Evolutionary conservation across 2,797 vertebrate species (phyloP).

Genomic region (Octomys mimax): DNA sequence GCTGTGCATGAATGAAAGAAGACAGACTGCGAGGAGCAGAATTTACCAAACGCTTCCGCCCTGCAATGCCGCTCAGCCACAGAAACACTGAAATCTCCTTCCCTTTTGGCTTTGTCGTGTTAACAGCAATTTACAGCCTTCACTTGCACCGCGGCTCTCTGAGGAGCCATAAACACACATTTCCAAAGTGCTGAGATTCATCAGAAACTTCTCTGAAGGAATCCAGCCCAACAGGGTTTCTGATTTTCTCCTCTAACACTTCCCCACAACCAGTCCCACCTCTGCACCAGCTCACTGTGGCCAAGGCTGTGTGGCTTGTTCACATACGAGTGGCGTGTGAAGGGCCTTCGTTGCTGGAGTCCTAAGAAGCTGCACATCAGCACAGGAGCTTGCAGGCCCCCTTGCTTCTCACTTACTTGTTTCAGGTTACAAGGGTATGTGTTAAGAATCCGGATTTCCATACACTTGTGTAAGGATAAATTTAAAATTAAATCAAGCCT

Average conservation of each 20-base stretch:
- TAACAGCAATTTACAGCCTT: slow-evolving; percentile 81
- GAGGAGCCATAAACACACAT: slow-evolving; percentile 71
- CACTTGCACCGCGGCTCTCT: slow-evolving; percentile 52
- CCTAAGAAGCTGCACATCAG: not conserved
- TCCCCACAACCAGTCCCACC: slow-evolving; percentile 10
- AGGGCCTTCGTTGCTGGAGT: not conserved
- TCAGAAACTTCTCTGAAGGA: slow-evolving; percentile 33
- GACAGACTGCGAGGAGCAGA: not conserved
- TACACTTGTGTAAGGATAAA: slow-evolving; percentile 29
- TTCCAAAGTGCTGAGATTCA: slow-evolving; percentile 43
- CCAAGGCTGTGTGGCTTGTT: not conserved
- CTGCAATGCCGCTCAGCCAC: slow-evolving; percentile 63
- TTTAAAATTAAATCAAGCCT: slow-evolving; percentile 46
- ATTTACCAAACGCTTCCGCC: not conserved
- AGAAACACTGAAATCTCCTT: slow-evolving; percentile 73
- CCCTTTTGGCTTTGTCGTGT: slow-evolving; percentile 71
- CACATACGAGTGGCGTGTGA: not conserved
- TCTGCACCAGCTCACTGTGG: not conserved
- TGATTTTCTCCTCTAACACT: slow-evolving; percentile 49
- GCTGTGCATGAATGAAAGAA: slow-evolving; percentile 9
- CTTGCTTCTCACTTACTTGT: slow-evolving; percentile 31
- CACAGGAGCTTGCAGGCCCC: slow-evolving; percentile 5
- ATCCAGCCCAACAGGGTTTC: slow-evolving; percentile 25
- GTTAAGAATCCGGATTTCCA: not conserved
- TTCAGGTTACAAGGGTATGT: not conserved